These are phyloP conservation scores for Condylura cristata DNA, from an alignment of 2,113 vertebrate genomes.

Conservation along the genomic window DNA sequence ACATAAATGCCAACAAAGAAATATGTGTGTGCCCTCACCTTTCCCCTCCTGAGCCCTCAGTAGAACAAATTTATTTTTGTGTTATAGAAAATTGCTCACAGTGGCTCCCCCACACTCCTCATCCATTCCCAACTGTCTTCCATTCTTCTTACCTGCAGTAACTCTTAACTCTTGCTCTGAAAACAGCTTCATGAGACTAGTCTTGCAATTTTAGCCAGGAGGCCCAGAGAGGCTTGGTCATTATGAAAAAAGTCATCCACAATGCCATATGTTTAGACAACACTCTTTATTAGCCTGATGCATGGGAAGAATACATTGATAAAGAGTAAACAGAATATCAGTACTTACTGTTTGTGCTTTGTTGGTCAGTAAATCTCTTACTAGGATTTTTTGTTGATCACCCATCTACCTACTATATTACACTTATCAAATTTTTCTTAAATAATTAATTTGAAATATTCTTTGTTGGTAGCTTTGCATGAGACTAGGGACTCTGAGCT, in stretches of 20 bases:
- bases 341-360: not conserved
- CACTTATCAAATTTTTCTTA: not conserved
- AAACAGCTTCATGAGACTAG: not conserved
- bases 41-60: conserved; percentile 29
- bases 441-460: not conserved
- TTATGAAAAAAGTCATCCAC: not conserved
- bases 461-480: not conserved
- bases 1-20: conserved; percentile 57
- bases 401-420: not conserved
- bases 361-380: not conserved
- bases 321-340: not conserved
- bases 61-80: conserved; percentile 62
- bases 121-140: conserved; percentile 30
- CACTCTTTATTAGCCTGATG: not conserved
- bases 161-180: conserved; percentile 18
- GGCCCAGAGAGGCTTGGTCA: not conserved
- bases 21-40: conserved; percentile 44
- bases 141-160: conserved; percentile 30
- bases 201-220: not conserved
- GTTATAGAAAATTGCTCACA: conserved; percentile 52
- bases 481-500: not conserved
- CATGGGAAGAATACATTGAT: not conserved
- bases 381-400: not conserved
- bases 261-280: not conserved
- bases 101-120: not conserved